Percentiles rank a stretch among this genome's conserved stretches.
These are phyloP conservation scores for Xestia ashworthii DNA, from an alignment of 2,888 invertebrate species.

Conservation along the genomic window DNA sequence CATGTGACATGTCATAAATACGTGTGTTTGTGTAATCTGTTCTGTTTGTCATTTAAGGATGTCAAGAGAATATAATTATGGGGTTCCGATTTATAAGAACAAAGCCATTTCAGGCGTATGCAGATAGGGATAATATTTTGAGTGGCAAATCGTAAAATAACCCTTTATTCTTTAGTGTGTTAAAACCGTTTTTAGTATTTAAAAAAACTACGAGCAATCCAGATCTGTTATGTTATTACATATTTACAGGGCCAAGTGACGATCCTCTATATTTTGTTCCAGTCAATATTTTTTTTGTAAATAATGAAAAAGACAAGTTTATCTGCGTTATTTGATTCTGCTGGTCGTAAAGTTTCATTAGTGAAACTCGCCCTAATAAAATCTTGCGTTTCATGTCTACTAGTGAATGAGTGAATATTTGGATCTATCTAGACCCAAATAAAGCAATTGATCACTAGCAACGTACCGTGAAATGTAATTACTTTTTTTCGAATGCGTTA, in stretches of 20 bases:
- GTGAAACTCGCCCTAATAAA: neutral
- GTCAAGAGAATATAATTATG: constrained; percentile 1
- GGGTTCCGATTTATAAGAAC: constrained; percentile 12
- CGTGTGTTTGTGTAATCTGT: constrained; percentile 32
- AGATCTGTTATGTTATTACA: neutral
- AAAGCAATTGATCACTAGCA: constrained; percentile 23
- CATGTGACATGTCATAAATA: constrained; percentile 34
- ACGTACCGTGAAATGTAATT: constrained; percentile 9
- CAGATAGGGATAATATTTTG: neutral
- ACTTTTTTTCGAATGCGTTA: constrained; percentile 20
- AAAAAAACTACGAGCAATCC: neutral
- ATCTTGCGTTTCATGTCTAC: neutral
- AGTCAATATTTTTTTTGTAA: neutral
- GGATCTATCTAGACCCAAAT: neutral
- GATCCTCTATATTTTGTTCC: neutral
- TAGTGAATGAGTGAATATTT: neutral
- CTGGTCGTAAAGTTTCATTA: neutral
- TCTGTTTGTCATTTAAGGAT: constrained; percentile 29
- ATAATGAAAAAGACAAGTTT: neutral
- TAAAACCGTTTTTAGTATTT: neutral
- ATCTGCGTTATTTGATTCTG: neutral
- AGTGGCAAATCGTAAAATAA: neutral
- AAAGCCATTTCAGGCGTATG: neutral
- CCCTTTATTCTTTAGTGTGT: neutral
- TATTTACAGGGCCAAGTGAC: neutral